These are phyloP conservation scores for Poecilia latipinna DNA, from an alignment of 2,113 vertebrate species.

Conservation along the genomic window DNA sequence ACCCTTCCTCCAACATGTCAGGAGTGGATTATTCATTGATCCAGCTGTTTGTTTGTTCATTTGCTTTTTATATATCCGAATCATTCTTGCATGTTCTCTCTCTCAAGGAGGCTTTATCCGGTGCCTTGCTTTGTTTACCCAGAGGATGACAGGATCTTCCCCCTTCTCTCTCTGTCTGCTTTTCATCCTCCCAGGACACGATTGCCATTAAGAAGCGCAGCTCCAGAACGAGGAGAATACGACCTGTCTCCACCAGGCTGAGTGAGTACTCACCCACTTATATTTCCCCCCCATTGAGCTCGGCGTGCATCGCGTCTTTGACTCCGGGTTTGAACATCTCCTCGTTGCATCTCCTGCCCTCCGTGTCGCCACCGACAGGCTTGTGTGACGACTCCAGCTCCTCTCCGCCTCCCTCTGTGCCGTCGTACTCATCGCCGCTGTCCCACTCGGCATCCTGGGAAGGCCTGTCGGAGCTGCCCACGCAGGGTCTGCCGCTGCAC, in stretches of 20 bases:
- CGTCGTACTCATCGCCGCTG: slow-evolving; percentile 77
- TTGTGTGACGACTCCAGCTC: slow-evolving; percentile 78
- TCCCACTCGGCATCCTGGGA: slow-evolving; percentile 85
- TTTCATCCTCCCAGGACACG: slow-evolving; percentile 81
- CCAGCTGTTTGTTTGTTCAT: not conserved
- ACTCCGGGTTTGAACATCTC: slow-evolving; percentile 5
- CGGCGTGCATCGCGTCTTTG: slow-evolving; percentile 25
- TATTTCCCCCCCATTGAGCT: slow-evolving; percentile 13
- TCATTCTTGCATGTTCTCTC: not conserved
- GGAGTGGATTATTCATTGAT: not conserved
- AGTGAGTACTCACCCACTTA: slow-evolving; percentile 78
- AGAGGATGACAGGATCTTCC: not conserved
- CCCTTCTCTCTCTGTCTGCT: not conserved
- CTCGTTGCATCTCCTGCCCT: slow-evolving; percentile 2
- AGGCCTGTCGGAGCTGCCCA: slow-evolving; percentile 84
- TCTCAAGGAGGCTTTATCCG: not conserved
- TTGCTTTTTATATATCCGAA: too few species aligned
- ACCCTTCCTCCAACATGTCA: not conserved
- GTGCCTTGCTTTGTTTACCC: slow-evolving; percentile 3
- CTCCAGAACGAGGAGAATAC: slow-evolving; percentile 86
- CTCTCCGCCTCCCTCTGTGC: slow-evolving; percentile 79
- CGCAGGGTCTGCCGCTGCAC: slow-evolving; percentile 85
- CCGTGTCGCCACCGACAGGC: slow-evolving; percentile 49
- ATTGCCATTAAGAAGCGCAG: slow-evolving; percentile 89
- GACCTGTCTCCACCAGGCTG: slow-evolving; percentile 87